phyloP scores from a whole-genome alignment of 2,797 vertebrate genomes.

The Sebastes vulpes region DNA sequence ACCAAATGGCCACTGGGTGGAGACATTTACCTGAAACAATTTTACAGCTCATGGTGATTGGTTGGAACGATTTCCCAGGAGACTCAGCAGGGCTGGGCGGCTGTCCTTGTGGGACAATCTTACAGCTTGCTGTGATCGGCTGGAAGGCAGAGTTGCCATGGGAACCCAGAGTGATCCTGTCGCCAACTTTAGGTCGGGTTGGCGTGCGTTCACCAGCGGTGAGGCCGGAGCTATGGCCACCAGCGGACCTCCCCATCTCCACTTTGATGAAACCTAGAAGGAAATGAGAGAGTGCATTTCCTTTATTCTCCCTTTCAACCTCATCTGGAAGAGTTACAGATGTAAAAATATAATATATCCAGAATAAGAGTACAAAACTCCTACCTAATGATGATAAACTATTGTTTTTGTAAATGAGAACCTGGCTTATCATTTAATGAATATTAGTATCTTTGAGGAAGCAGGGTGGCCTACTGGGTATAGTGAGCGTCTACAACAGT shows the following conservation, averaged over 20 bases:
- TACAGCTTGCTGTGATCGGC: slow-evolving; percentile 97
- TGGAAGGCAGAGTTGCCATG: slow-evolving; percentile 98
- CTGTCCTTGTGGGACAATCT: slow-evolving; percentile 94
- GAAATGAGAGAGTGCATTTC: background rate
- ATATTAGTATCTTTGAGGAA: background rate
- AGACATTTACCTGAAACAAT: slow-evolving; percentile 94
- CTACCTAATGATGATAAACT: too few relatives aligned
- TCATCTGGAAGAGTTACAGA: background rate
- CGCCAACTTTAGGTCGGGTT: slow-evolving; percentile 89
- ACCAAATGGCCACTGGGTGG: background rate
- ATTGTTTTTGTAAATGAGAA: too few relatives aligned
- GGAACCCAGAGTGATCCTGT: slow-evolving; percentile 93
- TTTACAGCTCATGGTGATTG: slow-evolving; percentile 99
- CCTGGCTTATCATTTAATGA: too few relatives aligned
- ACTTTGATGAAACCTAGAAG: slow-evolving; percentile 86
- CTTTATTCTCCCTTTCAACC: background rate
- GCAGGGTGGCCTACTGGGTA: background rate
- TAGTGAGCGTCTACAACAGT: background rate
- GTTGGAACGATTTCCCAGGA: slow-evolving; percentile 97
- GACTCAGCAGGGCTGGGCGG: slow-evolving; percentile 93
- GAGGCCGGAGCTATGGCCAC: slow-evolving; percentile 79
- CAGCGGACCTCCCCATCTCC: slow-evolving; percentile 84
- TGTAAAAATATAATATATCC: background rate
- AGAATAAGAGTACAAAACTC: background rate
- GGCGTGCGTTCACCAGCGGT: slow-evolving; percentile 90